Evolutionary conservation across 2,113 vertebrate species (phyloP).

Genomic region (Sula dactylatra): DNA sequence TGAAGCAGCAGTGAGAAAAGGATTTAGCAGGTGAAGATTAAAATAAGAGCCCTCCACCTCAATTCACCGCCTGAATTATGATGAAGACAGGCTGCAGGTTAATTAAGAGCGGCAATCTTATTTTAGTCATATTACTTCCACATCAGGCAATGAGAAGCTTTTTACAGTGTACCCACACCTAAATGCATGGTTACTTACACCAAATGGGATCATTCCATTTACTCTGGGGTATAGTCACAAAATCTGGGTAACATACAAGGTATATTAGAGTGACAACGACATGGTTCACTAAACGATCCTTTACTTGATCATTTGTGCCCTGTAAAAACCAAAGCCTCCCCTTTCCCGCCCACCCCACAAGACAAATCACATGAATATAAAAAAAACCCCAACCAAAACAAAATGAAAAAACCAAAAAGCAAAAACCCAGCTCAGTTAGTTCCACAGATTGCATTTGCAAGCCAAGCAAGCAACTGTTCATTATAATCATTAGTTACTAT

Average conservation of each 20-base stretch:
- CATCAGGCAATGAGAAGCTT: constrained; percentile 51
- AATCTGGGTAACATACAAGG: constrained; percentile 71
- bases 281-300: not conserved
- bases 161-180: constrained; percentile 50
- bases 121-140: constrained; percentile 30
- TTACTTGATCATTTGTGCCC: not conserved
- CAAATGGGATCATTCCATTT: constrained; percentile 72
- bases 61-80: not conserved
- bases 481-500: not conserved
- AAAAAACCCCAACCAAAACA: not conserved
- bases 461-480: not conserved
- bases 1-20: constrained; percentile 33
- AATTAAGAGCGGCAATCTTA: constrained; percentile 4
- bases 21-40: constrained; percentile 15
- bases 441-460: not conserved
- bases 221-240: constrained; percentile 77
- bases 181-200: constrained; percentile 70
- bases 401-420: not conserved
- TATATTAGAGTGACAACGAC: constrained; percentile 52
- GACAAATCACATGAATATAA: not conserved
- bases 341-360: not conserved
- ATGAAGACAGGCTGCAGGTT: not conserved
- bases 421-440: not conserved
- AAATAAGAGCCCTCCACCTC: constrained; percentile 56
- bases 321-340: not conserved